Evolutionary conservation across 92 coral and sea anemone genomes (phyloP).

Genomic region (Actinostola sp.): DNA sequence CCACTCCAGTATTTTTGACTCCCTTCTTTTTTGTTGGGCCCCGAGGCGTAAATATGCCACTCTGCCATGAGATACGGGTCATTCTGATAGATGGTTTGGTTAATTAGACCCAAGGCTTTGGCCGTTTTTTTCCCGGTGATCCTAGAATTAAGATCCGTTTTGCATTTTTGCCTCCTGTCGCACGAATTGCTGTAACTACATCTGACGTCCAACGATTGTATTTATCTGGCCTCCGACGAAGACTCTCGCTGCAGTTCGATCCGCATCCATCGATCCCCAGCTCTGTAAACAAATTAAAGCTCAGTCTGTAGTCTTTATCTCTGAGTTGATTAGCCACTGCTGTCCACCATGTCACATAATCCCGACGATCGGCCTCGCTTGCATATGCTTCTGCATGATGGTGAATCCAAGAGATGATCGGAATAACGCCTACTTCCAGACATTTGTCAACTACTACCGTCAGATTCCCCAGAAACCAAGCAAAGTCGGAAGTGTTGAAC

Average conservation of each 20-base stretch:
- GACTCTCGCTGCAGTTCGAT: slow-evolving; percentile 33
- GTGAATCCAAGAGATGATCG: slow-evolving; percentile 74
- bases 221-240: slow-evolving; percentile 42
- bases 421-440: slow-evolving; percentile 37
- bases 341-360: slow-evolving; percentile 71
- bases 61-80: slow-evolving; percentile 70
- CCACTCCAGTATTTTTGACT: slow-evolving; percentile 66
- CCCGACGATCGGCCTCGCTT: slow-evolving; percentile 38
- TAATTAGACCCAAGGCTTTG: slow-evolving; percentile 37
- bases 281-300: slow-evolving; percentile 84
- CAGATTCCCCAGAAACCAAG: slow-evolving; percentile 39
- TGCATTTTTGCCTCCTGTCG: slow-evolving; percentile 45
- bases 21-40: slow-evolving; percentile 61
- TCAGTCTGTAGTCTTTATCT: slow-evolving; percentile 59
- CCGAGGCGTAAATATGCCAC: slow-evolving; percentile 72
- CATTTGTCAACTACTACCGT: slow-evolving; percentile 59
- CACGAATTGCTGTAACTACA: slow-evolving; percentile 61
- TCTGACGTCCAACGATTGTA: slow-evolving; percentile 68
- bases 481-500: slow-evolving; percentile 27
- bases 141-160: slow-evolving; percentile 63
- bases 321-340: slow-evolving; percentile 54
- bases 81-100: slow-evolving; percentile 39
- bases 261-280: slow-evolving; percentile 37
- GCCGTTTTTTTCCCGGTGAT: slow-evolving; percentile 66
- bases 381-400: slow-evolving; percentile 66